Conservation (phyloP, 2,113 vertebrate species). For the Mesoclemmys tuberculata region DNA sequence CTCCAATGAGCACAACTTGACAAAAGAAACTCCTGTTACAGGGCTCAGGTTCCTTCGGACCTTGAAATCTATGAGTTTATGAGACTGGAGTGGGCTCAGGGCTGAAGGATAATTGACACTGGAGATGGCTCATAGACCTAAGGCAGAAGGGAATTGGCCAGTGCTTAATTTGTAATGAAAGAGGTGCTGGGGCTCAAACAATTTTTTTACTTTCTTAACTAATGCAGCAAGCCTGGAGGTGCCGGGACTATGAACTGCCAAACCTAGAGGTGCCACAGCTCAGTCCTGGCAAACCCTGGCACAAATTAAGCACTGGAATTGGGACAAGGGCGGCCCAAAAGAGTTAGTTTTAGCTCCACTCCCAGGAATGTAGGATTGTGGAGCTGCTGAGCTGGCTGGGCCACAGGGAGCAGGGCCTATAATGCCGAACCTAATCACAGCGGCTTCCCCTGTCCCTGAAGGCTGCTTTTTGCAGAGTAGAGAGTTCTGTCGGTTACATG, state of each 20-base stretch:
- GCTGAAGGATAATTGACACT: background rate
- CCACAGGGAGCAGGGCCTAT: accelerated
- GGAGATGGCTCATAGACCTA: background rate
- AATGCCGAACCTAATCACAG: accelerated
- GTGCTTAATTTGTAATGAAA: too few relatives aligned
- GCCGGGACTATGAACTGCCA: too few relatives aligned
- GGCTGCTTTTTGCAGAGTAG: background rate
- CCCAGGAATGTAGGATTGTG: background rate
- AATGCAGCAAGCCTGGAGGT: too few relatives aligned
- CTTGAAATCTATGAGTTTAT: too few relatives aligned
- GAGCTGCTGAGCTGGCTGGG: background rate
- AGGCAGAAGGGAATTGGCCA: background rate
- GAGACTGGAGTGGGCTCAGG: background rate
- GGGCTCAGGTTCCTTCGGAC: background rate
- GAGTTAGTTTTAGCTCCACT: background rate
- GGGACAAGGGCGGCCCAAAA: background rate
- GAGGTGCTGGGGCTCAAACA: too few relatives aligned
- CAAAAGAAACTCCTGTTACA: background rate
- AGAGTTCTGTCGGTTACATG: background rate
- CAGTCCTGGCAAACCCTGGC: too few relatives aligned
- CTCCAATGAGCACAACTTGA: accelerated
- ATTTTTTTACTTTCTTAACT: too few relatives aligned
- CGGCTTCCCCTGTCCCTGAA: background rate
- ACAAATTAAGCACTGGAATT: background rate
- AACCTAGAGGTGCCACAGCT: too few relatives aligned